Percentiles rank a stretch among this genome's conserved stretches.
Evolutionary conservation across 2,888 invertebrate species (phyloP).

Genomic region (Phragmatobia fuliginosa): DNA sequence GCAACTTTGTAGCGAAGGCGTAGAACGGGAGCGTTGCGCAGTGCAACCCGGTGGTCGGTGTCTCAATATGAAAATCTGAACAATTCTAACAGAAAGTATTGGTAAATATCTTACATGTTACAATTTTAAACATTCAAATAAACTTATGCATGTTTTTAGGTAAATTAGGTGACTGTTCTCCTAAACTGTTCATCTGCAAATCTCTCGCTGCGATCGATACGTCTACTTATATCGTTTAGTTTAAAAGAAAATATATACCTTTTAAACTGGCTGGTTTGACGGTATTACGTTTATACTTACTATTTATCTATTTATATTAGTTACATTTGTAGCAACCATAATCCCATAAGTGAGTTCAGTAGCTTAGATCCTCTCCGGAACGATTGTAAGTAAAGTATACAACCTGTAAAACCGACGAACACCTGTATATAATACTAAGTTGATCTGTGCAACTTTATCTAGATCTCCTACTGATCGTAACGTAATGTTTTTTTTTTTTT

Average conservation of each 20-base stretch:
- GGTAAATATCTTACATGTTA: not conserved
- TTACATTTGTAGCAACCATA: not conserved
- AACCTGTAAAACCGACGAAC: no score
- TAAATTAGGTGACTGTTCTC: not conserved
- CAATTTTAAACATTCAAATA: not conserved
- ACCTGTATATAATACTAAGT: no score
- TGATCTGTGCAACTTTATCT: no score
- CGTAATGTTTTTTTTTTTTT: no score
- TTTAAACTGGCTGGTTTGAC: no score
- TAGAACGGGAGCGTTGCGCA: constrained; percentile 68
- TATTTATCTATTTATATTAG: not conserved
- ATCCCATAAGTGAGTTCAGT: not conserved
- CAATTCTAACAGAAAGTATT: constrained; percentile 34
- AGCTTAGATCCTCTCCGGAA: not conserved
- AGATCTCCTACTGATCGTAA: no score
- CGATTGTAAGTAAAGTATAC: no score
- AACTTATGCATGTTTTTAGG: not conserved
- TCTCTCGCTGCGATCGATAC: not conserved
- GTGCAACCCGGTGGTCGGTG: constrained; percentile 70
- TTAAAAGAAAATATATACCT: not conserved
- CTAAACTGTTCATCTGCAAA: not conserved
- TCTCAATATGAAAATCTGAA: constrained; percentile 65
- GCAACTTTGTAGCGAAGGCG: constrained; percentile 63
- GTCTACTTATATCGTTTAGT: not conserved
- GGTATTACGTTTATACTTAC: no score